phyloP scores from a whole-genome alignment of 2,797 vertebrate genomes.

The Crocodylus rhombifer region DNA sequence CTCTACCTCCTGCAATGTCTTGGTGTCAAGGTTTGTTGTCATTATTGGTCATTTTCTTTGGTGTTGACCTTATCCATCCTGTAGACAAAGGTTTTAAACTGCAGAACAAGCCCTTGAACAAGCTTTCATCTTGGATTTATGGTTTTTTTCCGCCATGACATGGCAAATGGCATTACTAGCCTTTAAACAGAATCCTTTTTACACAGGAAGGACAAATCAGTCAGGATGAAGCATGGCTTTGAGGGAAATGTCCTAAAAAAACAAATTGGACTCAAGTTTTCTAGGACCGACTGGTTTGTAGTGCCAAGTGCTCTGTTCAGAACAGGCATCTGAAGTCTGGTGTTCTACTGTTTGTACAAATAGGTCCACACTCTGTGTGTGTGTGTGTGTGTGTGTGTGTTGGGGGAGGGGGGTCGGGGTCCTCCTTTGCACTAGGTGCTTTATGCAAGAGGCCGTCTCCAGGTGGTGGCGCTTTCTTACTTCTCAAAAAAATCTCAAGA shows the following conservation, averaged over 20 bases:
- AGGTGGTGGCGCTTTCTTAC: too few relatives aligned
- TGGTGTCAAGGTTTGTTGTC: slow-evolving; percentile 6
- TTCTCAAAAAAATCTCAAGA: background rate
- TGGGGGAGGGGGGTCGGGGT: background rate
- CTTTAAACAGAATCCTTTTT: slow-evolving; percentile 35
- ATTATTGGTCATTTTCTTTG: slow-evolving; percentile 33
- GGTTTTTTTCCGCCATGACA: background rate
- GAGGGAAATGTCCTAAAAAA: background rate
- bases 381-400: too few relatives aligned
- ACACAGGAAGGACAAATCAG: slow-evolving; percentile 8
- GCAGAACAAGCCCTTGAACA: background rate
- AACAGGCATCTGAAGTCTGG: background rate
- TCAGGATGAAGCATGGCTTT: slow-evolving; percentile 25
- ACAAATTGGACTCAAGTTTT: background rate
- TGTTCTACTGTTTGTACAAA: background rate
- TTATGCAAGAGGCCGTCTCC: background rate
- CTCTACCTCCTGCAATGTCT: background rate
- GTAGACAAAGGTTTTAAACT: background rate
- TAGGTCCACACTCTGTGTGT: too few relatives aligned
- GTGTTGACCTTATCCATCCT: background rate
- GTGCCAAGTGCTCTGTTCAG: background rate
- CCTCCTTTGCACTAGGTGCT: background rate
- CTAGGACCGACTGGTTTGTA: background rate
- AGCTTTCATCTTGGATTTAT: slow-evolving; percentile 50
- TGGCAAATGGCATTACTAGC: slow-evolving; percentile 18